Base-by-base conservation (phyloP, 2,113 vertebrate genomes). In the Andinoacara biseriatus region DNA sequence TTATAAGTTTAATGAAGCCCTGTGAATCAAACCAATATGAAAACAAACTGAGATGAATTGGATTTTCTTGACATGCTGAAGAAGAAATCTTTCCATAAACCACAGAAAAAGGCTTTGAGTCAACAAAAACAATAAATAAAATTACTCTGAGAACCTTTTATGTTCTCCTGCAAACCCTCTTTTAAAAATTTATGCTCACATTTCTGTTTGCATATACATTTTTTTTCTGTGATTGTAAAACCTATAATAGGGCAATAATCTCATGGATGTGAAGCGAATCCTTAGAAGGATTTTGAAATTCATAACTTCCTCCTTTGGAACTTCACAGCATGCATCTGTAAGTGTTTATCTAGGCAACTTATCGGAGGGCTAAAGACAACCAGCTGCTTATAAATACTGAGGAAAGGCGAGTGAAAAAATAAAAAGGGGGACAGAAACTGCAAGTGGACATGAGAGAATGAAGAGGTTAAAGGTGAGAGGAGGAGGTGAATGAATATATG, bases 11-110 rank as follows among this genome's bases (percentile, higher is more conserved):
- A 82, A 89, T 76, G 57, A 74, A 82, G 60, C 10, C 7, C 14
- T 38, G 49, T 77, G 82, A 83, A 87, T 90, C 79, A 78, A 82
- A 86, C 7, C 24, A 65, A 84, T 74, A 84, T 72, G 46, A 84
- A 85, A 87, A 83, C 76, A 82, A 74, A 59, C 6, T 3, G 7
- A 67, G 52, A 85, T 84, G 20, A 81, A 88, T 35, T 10, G n/a
- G 14, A 11, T 81, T 62, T 76, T 80, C 72, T 74, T 22, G 52
- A 72, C 63, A 58, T 22, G 20, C 29, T 52, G 15, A 56, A 35
- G 43, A 13, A 60, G 7, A 49, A 38, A 54, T 9, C 35, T 72
- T 29, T 67, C 72, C 67, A 67, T 17, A 78, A 76, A 82, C 58
- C 62, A 63, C n/a, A 61, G 43, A 63, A 74, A 82, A 17, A 52